Conservation (phyloP, 2,113 vertebrate genomes). For the Myocastor coypus region DNA sequence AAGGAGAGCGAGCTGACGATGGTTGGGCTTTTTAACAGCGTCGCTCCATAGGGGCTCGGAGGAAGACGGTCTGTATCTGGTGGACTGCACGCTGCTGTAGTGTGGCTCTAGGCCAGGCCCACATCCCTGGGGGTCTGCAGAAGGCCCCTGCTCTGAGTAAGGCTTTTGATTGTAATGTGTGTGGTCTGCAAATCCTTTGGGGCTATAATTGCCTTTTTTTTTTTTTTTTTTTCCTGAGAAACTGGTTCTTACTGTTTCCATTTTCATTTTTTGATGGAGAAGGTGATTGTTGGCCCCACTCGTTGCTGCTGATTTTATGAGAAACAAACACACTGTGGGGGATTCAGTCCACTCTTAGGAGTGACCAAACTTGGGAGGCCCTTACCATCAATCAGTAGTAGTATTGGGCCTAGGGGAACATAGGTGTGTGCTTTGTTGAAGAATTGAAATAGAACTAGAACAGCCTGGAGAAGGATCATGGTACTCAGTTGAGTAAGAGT, state of each 20-base stretch:
- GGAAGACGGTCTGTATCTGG: background rate
- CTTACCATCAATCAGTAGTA: background rate
- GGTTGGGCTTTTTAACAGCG: background rate
- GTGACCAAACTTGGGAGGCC: background rate
- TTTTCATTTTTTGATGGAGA: background rate
- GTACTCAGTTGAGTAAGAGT: background rate
- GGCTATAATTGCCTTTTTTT: background rate
- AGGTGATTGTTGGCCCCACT: background rate
- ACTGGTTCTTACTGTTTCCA: background rate
- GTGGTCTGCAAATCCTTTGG: background rate
- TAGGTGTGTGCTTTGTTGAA: background rate
- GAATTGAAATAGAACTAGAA: background rate
- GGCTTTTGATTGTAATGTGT: background rate
- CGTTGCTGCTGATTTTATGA: background rate
- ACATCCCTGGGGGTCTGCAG: background rate
- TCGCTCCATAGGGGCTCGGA: slow-evolving; percentile 8
- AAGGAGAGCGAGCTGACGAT: background rate
- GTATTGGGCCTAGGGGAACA: background rate
- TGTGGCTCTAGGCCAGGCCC: background rate
- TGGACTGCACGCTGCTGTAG: background rate
- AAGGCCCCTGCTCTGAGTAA: background rate
- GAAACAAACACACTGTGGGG: background rate
- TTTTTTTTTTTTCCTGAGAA: background rate
- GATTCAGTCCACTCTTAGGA: background rate
- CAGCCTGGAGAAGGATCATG: background rate